These are phyloP conservation scores for Schizotus pectinicornis DNA, from an alignment of 2,888 invertebrate species.

Conservation along the genomic window DNA sequence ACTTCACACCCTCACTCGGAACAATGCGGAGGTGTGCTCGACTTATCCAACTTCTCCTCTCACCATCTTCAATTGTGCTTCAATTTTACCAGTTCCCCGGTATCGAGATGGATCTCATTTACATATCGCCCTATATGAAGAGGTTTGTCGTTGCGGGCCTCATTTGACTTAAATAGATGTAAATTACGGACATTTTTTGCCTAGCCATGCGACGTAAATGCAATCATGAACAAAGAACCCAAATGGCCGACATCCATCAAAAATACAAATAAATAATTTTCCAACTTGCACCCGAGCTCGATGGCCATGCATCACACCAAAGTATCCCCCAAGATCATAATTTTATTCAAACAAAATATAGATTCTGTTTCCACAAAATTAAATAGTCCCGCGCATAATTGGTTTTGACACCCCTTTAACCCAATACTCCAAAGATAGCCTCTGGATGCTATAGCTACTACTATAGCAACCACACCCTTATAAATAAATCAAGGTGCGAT, in stretches of 20 bases:
- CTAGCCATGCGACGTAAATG: constrained; percentile 19
- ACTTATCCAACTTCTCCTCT: constrained; percentile 26
- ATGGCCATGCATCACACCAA: not conserved
- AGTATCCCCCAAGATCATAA: not conserved
- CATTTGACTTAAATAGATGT: constrained; percentile 41
- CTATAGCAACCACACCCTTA: too few relatives aligned
- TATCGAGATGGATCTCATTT: constrained; percentile 36
- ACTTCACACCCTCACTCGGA: constrained; percentile 50
- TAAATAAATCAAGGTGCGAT: too few relatives aligned
- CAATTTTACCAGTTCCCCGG: constrained; percentile 28
- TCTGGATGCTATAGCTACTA: too few relatives aligned
- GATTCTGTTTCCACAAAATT: too few relatives aligned
- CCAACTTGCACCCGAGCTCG: constrained; percentile 6
- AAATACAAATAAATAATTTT: constrained; percentile 16
- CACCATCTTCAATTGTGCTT: constrained; percentile 28
- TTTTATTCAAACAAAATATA: too few relatives aligned
- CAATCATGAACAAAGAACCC: constrained; percentile 25
- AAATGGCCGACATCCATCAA: constrained; percentile 24
- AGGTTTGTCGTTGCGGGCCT: constrained; percentile 42
- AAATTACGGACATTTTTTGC: constrained; percentile 40
- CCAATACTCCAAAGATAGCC: too few relatives aligned
- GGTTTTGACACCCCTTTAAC: too few relatives aligned
- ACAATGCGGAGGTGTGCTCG: constrained; percentile 33
- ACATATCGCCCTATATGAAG: constrained; percentile 43
- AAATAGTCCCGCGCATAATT: too few relatives aligned